These are phyloP conservation scores for Ailurus styani DNA, from an alignment of 2,113 vertebrate genomes.

Conservation along the genomic window DNA sequence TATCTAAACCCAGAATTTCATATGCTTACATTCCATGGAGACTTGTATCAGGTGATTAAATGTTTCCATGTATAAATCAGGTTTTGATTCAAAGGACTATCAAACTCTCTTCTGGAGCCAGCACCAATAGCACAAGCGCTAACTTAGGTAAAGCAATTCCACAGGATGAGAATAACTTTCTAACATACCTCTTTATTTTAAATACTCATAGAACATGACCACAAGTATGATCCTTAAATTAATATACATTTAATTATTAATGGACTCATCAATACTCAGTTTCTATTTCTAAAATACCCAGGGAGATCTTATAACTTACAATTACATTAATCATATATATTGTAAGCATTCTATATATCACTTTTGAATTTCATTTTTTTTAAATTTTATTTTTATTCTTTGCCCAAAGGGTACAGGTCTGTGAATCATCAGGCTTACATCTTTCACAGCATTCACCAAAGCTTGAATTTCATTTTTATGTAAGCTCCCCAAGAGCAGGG, in stretches of 20 bases:
- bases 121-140: background rate
- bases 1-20: background rate
- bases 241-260: background rate
- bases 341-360: background rate
- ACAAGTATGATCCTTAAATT: background rate
- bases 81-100: background rate
- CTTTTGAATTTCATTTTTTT: background rate
- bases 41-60: background rate
- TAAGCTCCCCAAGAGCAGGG: background rate
- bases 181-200: background rate
- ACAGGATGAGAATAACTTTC: background rate
- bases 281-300: background rate
- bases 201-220: background rate
- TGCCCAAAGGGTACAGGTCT: too few relatives aligned
- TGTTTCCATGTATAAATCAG: background rate
- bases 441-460: too few relatives aligned
- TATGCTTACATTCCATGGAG: background rate
- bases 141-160: background rate
- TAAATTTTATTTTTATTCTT: too few relatives aligned
- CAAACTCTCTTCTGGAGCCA: background rate
- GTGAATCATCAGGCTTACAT: too few relatives aligned
- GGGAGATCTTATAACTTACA: background rate
- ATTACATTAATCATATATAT: background rate
- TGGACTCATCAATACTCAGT: background rate
- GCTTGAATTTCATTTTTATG: background rate